Evolutionary conservation across 2,888 invertebrate genomes (phyloP).

Genomic region (Bembecia ichneumoniformis): DNA sequence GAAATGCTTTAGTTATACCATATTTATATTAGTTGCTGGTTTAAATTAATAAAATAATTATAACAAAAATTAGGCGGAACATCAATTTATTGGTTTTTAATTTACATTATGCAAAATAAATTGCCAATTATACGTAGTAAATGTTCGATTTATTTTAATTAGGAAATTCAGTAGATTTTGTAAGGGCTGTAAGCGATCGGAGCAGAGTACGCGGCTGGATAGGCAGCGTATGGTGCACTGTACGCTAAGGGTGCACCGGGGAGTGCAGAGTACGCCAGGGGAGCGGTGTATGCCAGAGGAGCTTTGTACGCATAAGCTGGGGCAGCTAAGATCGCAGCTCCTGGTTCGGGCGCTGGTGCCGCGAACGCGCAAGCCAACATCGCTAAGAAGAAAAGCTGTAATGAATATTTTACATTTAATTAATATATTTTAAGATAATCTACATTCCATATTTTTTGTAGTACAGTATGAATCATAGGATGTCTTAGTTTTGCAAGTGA

Average conservation of each 20-base stretch:
- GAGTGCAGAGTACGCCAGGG: conserved; percentile 3
- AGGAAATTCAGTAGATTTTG: conserved; percentile 17
- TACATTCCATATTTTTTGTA: no score
- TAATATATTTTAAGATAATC: no score
- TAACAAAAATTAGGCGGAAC: conserved; percentile 22
- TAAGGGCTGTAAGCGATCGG: conserved; percentile 22
- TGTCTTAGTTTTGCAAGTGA: no score
- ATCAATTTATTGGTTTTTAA: conserved; percentile 20
- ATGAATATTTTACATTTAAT: conserved; percentile 1
- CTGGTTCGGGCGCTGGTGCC: conserved; percentile 31
- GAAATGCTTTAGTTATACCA: no score
- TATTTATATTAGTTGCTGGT: no score
- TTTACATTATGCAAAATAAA: conserved; percentile 4
- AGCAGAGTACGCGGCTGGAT: conserved; percentile 9
- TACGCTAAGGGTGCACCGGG: conserved; percentile 17
- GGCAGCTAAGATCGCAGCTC: conserved; percentile 11
- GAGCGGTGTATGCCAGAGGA: conserved; percentile 10
- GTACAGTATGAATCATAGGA: no score
- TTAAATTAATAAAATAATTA: conserved; percentile 4
- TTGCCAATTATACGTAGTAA: conserved; percentile 4
- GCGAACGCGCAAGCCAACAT: conserved; percentile 28
- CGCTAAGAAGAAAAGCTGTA: conserved; percentile 28
- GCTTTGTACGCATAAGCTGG: conserved; percentile 17
- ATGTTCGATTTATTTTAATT: neutral
- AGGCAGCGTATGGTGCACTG: conserved; percentile 10